These are phyloP conservation scores for Arizona elegans DNA, from an alignment of 2,113 vertebrate genomes.

Conservation along the genomic window DNA sequence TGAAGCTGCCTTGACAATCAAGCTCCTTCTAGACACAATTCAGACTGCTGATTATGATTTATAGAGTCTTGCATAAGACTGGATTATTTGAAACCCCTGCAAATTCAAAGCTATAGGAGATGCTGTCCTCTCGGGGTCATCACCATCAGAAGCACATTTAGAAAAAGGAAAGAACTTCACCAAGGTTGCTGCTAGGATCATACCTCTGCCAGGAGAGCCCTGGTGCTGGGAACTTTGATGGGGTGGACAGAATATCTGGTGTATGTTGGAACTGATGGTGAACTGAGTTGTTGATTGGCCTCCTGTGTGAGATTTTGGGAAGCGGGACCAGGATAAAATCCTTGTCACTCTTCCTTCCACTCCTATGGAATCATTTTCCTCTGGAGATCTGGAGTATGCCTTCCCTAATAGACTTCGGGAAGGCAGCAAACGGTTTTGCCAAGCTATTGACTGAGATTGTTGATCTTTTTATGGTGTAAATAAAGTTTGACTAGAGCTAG, in stretches of 20 bases:
- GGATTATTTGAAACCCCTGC: not conserved
- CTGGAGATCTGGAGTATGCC: not conserved
- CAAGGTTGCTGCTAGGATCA: not conserved
- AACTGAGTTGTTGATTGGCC: not conserved
- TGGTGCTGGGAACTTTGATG: not conserved
- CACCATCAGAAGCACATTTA: not conserved
- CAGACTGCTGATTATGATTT: not conserved
- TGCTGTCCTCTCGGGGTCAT: not conserved
- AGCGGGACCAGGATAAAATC: not conserved
- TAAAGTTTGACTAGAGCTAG: not conserved
- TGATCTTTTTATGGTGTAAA: not conserved
- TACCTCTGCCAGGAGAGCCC: not conserved
- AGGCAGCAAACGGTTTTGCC: not conserved
- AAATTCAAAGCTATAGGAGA: not conserved
- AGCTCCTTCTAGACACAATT: not conserved
- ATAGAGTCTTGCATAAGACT: not conserved
- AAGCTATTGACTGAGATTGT: not conserved
- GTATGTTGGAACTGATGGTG: not conserved
- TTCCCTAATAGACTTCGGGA: not conserved
- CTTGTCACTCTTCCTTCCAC: not conserved
- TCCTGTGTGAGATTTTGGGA: not conserved
- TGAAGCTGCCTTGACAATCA: not conserved
- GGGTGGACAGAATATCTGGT: not conserved
- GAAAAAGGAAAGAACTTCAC: not conserved
- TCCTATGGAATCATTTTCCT: not conserved